These are phyloP conservation scores for Autographa gamma DNA, from an alignment of 2,888 invertebrate species.

Conservation along the genomic window DNA sequence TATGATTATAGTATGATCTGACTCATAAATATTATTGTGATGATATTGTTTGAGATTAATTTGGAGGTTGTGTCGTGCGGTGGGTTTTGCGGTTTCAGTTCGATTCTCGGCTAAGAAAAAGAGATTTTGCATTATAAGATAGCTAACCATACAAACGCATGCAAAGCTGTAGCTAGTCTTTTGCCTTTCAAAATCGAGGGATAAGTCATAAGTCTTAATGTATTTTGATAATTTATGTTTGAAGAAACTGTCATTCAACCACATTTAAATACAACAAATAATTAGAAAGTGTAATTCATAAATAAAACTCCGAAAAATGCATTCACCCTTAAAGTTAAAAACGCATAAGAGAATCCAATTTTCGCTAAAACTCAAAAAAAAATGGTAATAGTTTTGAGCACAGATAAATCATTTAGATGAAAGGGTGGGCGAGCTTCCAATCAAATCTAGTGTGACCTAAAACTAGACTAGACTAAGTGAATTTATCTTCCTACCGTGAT, in stretches of 20 bases:
- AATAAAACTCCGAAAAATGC: neutral
- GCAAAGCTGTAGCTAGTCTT: no score
- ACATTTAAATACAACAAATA: no score
- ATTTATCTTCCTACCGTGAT: conserved; percentile 6
- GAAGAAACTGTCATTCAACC: no score
- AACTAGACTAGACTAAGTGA: conserved; percentile 14
- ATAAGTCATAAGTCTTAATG: no score
- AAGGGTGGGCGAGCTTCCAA: conserved; percentile 28
- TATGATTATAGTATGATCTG: conserved; percentile 4
- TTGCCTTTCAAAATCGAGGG: no score
- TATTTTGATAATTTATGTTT: no score
- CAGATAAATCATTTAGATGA: conserved; percentile 40
- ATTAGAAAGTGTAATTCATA: no score
- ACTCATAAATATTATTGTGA: neutral
- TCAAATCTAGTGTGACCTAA: conserved; percentile 28
- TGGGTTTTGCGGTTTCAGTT: neutral
- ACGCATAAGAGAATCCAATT: conserved; percentile 13
- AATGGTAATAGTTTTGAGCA: conserved; percentile 18
- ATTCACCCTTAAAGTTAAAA: neutral
- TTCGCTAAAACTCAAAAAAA: neutral
- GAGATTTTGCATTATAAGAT: no score
- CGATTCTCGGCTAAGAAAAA: no score
- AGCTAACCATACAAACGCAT: no score
- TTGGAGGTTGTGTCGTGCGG: neutral
- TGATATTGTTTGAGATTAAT: neutral